Evolutionary conservation across 2,797 vertebrate species (phyloP).

Genomic region (Phoebastria nigripes): DNA sequence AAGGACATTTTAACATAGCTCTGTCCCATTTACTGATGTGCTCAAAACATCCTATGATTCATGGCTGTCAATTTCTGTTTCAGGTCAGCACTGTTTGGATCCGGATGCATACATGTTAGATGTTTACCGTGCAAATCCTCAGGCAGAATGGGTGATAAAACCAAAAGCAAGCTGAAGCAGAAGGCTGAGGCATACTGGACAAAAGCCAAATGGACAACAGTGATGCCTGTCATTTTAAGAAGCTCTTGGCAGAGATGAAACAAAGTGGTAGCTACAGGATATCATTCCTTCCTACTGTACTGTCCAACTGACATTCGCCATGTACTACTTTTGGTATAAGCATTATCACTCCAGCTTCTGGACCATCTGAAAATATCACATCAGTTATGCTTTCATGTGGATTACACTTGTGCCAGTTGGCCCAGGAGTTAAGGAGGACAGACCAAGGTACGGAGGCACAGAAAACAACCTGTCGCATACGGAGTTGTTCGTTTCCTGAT

Average conservation of each 20-base stretch:
- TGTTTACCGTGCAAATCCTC: slow-evolving; percentile 84
- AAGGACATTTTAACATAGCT: background rate
- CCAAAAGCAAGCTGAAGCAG: slow-evolving; percentile 74
- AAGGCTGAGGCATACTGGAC: background rate
- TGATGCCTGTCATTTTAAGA: background rate
- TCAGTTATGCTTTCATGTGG: background rate
- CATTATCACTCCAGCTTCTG: background rate
- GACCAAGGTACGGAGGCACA: background rate
- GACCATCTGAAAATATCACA: background rate
- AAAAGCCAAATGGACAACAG: background rate
- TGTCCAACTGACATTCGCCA: background rate
- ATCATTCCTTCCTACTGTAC: background rate
- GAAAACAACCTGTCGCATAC: background rate
- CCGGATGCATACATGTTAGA: slow-evolving; percentile 83
- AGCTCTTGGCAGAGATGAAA: background rate
- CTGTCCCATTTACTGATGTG: background rate
- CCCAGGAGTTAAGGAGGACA: background rate
- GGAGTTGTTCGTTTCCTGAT: background rate
- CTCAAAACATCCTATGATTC: background rate
- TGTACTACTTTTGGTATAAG: background rate
- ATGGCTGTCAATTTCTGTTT: slow-evolving; percentile 8
- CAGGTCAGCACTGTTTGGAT: slow-evolving; percentile 86
- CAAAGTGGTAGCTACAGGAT: background rate
- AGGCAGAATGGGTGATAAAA: slow-evolving; percentile 88
- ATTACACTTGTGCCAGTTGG: background rate